Percentiles rank a stretch among this genome's conserved stretches.
phyloP scores from a whole-genome alignment of 2,797 vertebrate species.

The Poecilia picta region DNA sequence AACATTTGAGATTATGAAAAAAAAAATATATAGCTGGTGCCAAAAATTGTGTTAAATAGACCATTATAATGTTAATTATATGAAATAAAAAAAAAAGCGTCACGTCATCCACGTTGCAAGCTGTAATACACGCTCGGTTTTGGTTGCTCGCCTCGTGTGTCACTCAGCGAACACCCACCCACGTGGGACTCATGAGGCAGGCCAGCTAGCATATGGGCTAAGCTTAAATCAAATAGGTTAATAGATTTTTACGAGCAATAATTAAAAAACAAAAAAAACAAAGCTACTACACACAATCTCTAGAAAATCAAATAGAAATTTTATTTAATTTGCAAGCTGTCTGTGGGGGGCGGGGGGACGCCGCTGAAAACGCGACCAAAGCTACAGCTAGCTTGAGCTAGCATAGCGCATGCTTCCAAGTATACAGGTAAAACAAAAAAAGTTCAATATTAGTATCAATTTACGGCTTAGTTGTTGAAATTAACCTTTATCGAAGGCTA shows the following conservation, averaged over 20 bases:
- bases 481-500: accelerated
- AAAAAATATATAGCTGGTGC: not conserved
- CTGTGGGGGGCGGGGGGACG: not conserved
- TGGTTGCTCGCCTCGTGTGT: constrained; percentile 61
- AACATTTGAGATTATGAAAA: not conserved
- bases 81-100: accelerated
- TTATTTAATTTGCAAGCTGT: not conserved
- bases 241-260: not conserved
- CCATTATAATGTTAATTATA: not conserved
- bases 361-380: not conserved
- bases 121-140: not conserved
- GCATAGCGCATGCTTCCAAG: no score
- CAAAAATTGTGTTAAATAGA: not conserved
- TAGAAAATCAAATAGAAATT: not conserved
- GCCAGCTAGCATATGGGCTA: constrained; percentile 54
- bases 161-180: constrained; percentile 65
- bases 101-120: not conserved
- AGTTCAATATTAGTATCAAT: not conserved
- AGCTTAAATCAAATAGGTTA: not conserved
- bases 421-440: not conserved
- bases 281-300: not conserved
- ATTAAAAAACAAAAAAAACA: not conserved
- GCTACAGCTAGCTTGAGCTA: not conserved
- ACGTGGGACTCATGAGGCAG: constrained; percentile 75
- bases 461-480: not conserved